Conservation (phyloP, 2,113 vertebrate genomes). For the Sclerurus mexicanus region DNA sequence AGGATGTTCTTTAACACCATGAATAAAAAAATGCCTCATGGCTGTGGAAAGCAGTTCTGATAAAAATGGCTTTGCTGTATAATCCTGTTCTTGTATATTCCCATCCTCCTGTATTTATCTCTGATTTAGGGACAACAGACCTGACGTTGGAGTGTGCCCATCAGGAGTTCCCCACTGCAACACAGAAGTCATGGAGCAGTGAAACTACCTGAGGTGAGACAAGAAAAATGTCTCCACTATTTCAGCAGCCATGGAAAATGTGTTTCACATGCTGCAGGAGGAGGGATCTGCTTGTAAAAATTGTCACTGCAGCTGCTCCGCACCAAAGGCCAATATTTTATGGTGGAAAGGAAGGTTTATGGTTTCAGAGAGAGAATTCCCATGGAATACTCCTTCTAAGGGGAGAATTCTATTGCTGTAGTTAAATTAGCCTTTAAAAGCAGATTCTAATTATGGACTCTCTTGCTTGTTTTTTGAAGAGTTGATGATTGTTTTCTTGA, state of each 20-base stretch:
- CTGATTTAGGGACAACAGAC: neutral
- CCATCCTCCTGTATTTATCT: neutral
- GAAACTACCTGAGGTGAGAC: neutral
- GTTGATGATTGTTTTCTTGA: neutral
- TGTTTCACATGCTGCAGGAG: neutral
- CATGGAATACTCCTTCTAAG: neutral
- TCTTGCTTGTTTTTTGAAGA: neutral
- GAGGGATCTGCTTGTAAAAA: neutral
- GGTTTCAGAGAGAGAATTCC: neutral
- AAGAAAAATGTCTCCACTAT: neutral
- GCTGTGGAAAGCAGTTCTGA: neutral
- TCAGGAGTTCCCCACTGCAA: neutral
- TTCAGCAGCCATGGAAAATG: neutral
- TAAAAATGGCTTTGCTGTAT: neutral
- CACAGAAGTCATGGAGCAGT: neutral
- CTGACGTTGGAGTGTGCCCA: accelerated
- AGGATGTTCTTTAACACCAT: neutral
- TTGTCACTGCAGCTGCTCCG: neutral
- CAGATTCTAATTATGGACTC: neutral
- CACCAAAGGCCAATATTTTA: neutral
- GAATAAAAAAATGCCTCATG: neutral
- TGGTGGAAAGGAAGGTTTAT: neutral
- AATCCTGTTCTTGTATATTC: neutral
- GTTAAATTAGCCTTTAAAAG: neutral
- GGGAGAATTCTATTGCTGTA: neutral